Base-by-base conservation (phyloP, 1,140 invertebrate species). In the Stenopsyche tienmushanensis region DNA sequence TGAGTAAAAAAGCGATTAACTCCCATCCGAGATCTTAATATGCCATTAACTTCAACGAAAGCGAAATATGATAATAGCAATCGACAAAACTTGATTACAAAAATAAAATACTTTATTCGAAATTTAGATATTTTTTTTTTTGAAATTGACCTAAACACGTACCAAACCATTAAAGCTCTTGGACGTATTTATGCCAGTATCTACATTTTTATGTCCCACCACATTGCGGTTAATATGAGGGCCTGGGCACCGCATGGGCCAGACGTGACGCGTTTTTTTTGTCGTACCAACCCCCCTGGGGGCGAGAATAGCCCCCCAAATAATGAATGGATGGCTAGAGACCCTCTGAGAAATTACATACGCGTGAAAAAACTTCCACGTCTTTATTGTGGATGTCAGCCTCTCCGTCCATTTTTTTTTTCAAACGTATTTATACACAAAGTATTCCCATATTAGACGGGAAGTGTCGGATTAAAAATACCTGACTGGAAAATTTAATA, bases 211-310 rank as follows among this genome's bases (percentile, higher is more conserved):
- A 8, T 23, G 39, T 18, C 2, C 3, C 20, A 57, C 54, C 54
- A 21, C 29, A 24, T 41, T 42, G 54, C 54, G 54, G 54, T 29
- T 53, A 53, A 23, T 13, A 23, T 24, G 29, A 25, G 42, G 44
- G 41, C 58, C 34, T 29, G 29, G 21, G 65, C 54, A 34, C 52
- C 59, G 23, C 45, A 24, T 64, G 65, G 54, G 25, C 25, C 44
- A 41, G 65, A 67, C 65, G 60, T 58, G 60, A 34, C 60, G 65
- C 41, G 60, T n/a, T 10, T 67, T 67, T 57, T 63, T 67, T 67
- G 65, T 67, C 53, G 50, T 18, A 54, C n/a, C 52, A 26, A 18
- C 18, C 44, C 44, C 25, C 34, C 42, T 8, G 24, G 45, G 5
- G 29, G 29, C 29, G 5, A 34, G 29, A 7, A 13, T 5, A 7